A percentile compares a stretch with the other conserved stretches of the same genome.
Conservation (phyloP, 2,113 vertebrate genomes). For the Neodon shergylaensis region DNA sequence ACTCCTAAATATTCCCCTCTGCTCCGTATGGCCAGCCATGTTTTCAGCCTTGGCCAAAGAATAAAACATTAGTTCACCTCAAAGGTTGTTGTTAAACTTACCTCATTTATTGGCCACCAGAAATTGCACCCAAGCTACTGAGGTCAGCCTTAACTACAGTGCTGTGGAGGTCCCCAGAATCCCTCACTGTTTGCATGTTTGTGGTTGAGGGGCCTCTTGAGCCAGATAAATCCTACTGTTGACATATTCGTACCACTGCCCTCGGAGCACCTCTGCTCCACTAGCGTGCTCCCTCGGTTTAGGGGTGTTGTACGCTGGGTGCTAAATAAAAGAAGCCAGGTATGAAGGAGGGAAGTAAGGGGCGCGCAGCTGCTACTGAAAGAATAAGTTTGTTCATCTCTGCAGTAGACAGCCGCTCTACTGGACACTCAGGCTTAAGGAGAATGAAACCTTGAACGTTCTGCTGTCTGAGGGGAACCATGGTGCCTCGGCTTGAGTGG, state of each 20-base stretch:
- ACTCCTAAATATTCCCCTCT: constrained; percentile 71
- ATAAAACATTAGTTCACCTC: constrained; percentile 64
- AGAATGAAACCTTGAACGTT: not conserved
- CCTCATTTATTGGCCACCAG: constrained; percentile 75
- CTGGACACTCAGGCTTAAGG: not conserved
- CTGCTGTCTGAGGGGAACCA: not conserved
- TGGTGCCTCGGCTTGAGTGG: not conserved
- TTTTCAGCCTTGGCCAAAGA: constrained; percentile 49
- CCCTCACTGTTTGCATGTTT: constrained; percentile 53
- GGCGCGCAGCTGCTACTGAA: constrained; percentile 42
- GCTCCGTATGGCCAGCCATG: constrained; percentile 22
- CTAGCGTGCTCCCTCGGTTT: constrained; percentile 48
- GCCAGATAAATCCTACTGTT: constrained; percentile 72
- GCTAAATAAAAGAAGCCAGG: constrained; percentile 73
- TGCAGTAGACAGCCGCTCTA: constrained; percentile 5
- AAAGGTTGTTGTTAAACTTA: constrained; percentile 73
- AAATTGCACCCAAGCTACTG: constrained; percentile 59
- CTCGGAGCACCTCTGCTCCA: constrained; percentile 65
- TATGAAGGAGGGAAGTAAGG: constrained; percentile 31
- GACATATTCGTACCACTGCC: constrained; percentile 70
- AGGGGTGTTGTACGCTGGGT: constrained; percentile 66
- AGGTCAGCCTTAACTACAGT: constrained; percentile 53
- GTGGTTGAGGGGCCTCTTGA: constrained; percentile 55
- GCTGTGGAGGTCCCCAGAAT: not conserved
- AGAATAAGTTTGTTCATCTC: constrained; percentile 57